Evolutionary conservation across 2,888 invertebrate genomes (phyloP).

Genomic region (Agriopis leucophaearia): DNA sequence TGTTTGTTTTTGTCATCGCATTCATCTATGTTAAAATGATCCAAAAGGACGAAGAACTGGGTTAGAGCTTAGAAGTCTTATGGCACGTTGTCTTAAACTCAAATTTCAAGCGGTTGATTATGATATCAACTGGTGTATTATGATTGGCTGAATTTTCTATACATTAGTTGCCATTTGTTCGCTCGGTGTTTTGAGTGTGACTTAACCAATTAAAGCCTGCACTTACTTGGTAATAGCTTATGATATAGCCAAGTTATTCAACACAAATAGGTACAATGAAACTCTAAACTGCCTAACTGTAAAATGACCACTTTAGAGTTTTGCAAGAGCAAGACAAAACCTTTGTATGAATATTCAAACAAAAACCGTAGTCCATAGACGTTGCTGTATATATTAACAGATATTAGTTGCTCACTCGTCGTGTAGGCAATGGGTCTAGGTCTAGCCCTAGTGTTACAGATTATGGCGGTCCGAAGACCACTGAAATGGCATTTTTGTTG

Average conservation of each 20-base stretch:
- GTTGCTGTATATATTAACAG: slow-evolving; percentile 9
- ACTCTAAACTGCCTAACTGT: neutral
- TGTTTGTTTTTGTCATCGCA: too few species aligned
- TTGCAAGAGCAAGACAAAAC: slow-evolving; percentile 14
- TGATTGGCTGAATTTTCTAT: too few species aligned
- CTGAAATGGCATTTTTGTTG: neutral
- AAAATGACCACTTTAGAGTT: slow-evolving; percentile 9
- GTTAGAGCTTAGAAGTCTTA: too few species aligned
- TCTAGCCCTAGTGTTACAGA: neutral
- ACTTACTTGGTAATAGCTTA: too few species aligned
- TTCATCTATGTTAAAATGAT: too few species aligned
- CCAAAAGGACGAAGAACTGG: too few species aligned
- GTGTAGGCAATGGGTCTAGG: neutral
- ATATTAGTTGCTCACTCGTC: neutral
- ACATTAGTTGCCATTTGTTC: too few species aligned
- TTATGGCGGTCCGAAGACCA: neutral
- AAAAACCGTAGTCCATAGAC: neutral
- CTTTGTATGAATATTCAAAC: slow-evolving; percentile 9
- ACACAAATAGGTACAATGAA: neutral
- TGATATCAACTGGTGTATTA: too few species aligned
- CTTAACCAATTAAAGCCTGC: too few species aligned
- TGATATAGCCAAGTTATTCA: neutral
- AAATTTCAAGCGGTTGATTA: too few species aligned
- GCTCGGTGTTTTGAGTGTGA: too few species aligned
- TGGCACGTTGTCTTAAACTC: too few species aligned